Evolutionary conservation across 92 coral and sea anemone genomes (phyloP), one percentile per base, ranked within the genome.

Genomic region (Siderastrea siderea): DNA sequence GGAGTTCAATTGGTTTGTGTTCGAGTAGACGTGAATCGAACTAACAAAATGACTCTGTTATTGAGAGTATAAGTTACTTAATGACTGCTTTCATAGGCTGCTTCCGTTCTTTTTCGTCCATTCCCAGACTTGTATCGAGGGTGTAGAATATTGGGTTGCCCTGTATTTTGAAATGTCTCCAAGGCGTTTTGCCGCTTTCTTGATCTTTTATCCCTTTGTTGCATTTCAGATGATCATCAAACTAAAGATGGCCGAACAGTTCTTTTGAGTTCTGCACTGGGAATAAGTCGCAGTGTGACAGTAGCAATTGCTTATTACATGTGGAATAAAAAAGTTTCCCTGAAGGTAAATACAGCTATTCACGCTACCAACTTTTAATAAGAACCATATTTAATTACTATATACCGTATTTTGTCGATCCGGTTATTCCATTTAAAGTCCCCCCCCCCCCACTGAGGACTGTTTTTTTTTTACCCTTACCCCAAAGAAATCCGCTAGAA

Each of bases 301-400:
- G 88, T 94, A 71, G 98, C 97, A 44, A 89, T 95, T 71, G 98
- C 96, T 15, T 97, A 95, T 83, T 67, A 92, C 69, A 97, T 97
- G 98, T 97, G 99, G 99, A 86, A 77, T 83, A 94, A 97, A 79
- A 96, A 94, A 67, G 93, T 92, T 53, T 92, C 95, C n/a, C 82
- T 95, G 47, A 93, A 95, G 98, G 98, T 96, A 81, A 49, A 3
- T 19, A 8, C 5, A 1, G 17, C 48, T 46, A 47, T 17, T 19
- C n/a, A 61, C 44, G 55, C 17, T 49, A 46, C 64, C 38, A 6
- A 10, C n/a, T 38, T 70, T 43, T n/a, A 26, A 26, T 26, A 26
- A 26, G 38, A 26, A 26, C 38, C 38, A 26, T 26, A 26, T 26
- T 26, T 26, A 26, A 26, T 26, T 26, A 26, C 38, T 26, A 26